These are phyloP conservation scores for Mastigias papua DNA, from an alignment of 30 jellyfish, hydroid and myxozoan species.

Conservation along the genomic window DNA sequence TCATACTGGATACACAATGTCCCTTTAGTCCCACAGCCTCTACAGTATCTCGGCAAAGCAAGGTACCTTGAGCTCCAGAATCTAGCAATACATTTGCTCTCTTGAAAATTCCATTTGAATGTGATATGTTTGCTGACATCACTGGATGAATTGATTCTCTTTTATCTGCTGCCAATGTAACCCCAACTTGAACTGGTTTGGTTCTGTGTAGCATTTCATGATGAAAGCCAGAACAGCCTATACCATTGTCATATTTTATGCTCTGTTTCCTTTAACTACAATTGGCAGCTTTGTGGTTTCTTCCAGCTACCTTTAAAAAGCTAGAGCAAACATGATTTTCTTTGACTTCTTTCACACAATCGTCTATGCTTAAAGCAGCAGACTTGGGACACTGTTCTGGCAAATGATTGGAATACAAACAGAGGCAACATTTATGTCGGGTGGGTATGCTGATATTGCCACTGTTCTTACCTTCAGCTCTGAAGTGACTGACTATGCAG, in stretches of 20 bases:
- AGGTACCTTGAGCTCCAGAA: slow-evolving; percentile 66
- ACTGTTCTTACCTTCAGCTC: slow-evolving; percentile 59
- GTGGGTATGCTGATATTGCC: slow-evolving; percentile 53
- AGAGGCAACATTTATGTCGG: slow-evolving; percentile 69
- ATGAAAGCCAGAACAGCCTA: slow-evolving; percentile 61
- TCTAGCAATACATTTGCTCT: slow-evolving; percentile 70
- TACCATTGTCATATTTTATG: slow-evolving; percentile 40
- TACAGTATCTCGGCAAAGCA: slow-evolving; percentile 63
- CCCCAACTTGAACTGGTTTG: slow-evolving; percentile 46
- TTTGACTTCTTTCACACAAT: slow-evolving; percentile 58
- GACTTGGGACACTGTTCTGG: slow-evolving; percentile 69
- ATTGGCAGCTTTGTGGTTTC: slow-evolving; percentile 60
- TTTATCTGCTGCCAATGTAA: slow-evolving; percentile 54
- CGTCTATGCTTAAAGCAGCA: slow-evolving; percentile 56
- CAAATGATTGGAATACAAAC: slow-evolving; percentile 66
- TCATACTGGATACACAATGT: slow-evolving; percentile 30
- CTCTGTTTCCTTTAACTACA: slow-evolving; percentile 52
- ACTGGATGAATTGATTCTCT: slow-evolving; percentile 66
- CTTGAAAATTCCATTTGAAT: slow-evolving; percentile 64
- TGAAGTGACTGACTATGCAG: slow-evolving; percentile 56
- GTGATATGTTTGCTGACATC: slow-evolving; percentile 54
- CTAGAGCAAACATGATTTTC: slow-evolving; percentile 73
- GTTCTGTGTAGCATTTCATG: slow-evolving; percentile 55
- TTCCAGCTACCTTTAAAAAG: slow-evolving; percentile 68
- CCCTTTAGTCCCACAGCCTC: slow-evolving; percentile 61